phyloP scores from a whole-genome alignment of 2,888 invertebrate genomes.

The Synergus japonicus region DNA sequence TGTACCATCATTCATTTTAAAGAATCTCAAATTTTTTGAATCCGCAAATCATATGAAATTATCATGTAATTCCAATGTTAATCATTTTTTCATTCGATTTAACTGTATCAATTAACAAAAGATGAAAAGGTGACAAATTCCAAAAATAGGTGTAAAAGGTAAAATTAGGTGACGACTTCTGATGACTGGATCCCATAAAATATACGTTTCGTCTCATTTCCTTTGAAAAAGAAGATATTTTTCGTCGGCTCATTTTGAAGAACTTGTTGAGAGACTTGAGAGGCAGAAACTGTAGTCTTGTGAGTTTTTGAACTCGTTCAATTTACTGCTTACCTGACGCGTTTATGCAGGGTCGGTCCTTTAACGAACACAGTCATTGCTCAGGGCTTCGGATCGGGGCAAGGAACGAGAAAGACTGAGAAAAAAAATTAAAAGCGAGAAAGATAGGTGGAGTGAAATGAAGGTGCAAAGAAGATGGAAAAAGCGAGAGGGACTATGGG shows the following conservation, averaged over 20 bases:
- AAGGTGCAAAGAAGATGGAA: background rate
- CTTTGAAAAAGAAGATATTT: too few species aligned
- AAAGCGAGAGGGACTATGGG: background rate
- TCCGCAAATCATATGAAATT: too few species aligned
- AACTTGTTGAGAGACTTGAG: background rate
- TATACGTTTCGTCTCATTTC: too few species aligned
- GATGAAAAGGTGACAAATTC: too few species aligned
- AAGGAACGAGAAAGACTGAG: background rate
- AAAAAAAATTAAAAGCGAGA: slow-evolving; percentile 1
- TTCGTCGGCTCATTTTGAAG: background rate
- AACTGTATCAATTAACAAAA: too few species aligned
- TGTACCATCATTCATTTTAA: too few species aligned
- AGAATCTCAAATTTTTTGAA: too few species aligned
- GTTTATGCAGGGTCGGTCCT: slow-evolving; percentile 44
- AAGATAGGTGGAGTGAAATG: slow-evolving; percentile 3
- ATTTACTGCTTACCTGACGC: slow-evolving; percentile 11
- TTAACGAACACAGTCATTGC: slow-evolving; percentile 56
- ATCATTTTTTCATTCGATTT: too few species aligned
- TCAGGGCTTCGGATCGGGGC: slow-evolving; percentile 41
- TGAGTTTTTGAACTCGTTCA: slow-evolving; percentile 1
- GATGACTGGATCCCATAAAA: too few species aligned
- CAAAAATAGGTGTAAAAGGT: too few species aligned
- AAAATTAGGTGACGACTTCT: too few species aligned
- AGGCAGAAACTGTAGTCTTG: background rate
- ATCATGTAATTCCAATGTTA: too few species aligned